Conservation (phyloP, 2,113 vertebrate species). For the Caretta caretta region DNA sequence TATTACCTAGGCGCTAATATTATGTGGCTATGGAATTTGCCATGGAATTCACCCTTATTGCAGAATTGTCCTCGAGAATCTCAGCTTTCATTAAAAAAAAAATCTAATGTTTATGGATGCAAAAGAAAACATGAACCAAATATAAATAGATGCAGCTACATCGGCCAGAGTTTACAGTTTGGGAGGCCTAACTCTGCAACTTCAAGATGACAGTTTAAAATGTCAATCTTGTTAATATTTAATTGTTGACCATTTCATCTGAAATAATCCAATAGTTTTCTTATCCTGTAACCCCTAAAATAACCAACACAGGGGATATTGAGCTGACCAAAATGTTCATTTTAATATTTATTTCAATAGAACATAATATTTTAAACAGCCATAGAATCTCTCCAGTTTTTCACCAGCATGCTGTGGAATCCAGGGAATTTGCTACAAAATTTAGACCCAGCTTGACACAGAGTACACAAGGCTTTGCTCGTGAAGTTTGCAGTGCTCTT, state of each 20-base stretch:
- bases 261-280: not conserved
- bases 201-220: not conserved
- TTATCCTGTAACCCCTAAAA: not conserved
- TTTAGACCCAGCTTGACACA: not conserved
- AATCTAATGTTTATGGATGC: not conserved
- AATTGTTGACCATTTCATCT: not conserved
- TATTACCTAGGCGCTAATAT: not conserved
- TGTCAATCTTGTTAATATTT: not conserved
- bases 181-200: not conserved
- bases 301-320: not conserved
- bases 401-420: not conserved
- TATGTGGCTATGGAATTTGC: not conserved
- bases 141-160: not conserved
- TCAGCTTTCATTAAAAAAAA: not conserved
- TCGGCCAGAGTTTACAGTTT: not conserved
- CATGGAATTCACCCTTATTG: not conserved
- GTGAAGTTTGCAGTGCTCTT: not conserved
- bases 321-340: not conserved
- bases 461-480: fast-evolving
- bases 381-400: not conserved
- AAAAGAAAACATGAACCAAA: not conserved
- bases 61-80: not conserved
- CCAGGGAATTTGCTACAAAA: not conserved
- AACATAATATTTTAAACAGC: not conserved
- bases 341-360: not conserved